Base-by-base conservation (phyloP, 2,113 vertebrate species). In the Galbula dea region DNA sequence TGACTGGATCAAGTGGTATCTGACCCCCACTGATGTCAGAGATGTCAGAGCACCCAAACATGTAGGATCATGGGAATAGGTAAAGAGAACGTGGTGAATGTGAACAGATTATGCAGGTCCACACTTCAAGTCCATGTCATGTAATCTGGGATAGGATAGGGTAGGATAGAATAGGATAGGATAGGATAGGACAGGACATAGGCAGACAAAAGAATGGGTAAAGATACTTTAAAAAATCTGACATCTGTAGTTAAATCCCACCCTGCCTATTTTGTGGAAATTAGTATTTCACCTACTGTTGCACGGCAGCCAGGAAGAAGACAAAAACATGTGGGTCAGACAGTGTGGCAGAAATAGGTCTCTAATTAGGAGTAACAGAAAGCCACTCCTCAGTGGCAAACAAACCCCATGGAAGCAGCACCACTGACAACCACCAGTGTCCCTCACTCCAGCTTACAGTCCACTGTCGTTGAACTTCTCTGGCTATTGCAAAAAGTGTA, bases 351-450 rank as follows among this genome's bases (percentile, higher is more conserved):
- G n/a, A 72, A 78, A n/a, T 6, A 43, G 18, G 6, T 83, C 8
- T 65, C 36, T 11, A 14, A 15, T 3, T 39, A 67, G 88, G 48
- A 57, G 24, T 4, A 27, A 36, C 6, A 36, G 37, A n/a, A 69
- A 30, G 68, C 15, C 32, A 45, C 21, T 23, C 7, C 10, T 57
- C 36, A 34, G 41, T 0, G 2, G 12, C 43, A 74, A 34, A 9
- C 17, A 68, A 75, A n/a, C 4, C 8, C 39, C 26, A 9, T 2
- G 11, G 39, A 83, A 23, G 43, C 62, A 85, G n/a, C 6, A 51
- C 15, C 2, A 1, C 41, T 37, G 13, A 17, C 24, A 36, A 1
- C 4, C 23, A 61, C 26, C 18, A 3, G 3, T n/a, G 34, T 20
- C 49, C 32, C 39, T 73, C 59, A 43, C 5, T 11, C 32, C 49